phyloP scores from a whole-genome alignment of 2,888 invertebrate genomes.

The Agrochola lota region DNA sequence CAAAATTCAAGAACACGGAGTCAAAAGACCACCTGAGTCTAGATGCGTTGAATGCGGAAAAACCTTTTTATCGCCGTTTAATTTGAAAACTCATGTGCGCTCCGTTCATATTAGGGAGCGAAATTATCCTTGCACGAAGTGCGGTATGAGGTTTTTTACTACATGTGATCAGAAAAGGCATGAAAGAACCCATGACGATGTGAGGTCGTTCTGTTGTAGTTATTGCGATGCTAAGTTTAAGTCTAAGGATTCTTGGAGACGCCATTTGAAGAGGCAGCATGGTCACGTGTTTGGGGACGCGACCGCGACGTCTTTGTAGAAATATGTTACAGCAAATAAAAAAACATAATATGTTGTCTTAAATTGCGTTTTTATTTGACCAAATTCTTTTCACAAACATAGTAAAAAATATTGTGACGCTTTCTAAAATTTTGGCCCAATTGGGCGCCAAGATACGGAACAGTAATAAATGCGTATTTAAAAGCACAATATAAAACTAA shows the following conservation, averaged over 20 bases:
- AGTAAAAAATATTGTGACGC: too few species aligned
- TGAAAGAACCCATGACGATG: constrained; percentile 73
- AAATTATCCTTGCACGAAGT: constrained; percentile 70
- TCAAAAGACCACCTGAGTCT: constrained; percentile 52
- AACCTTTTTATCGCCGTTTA: constrained; percentile 65
- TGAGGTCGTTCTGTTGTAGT: constrained; percentile 71
- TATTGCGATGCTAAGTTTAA: constrained; percentile 75
- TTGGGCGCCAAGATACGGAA: neutral
- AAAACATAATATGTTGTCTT: neutral
- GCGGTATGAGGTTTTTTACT: constrained; percentile 76
- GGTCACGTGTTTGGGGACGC: constrained; percentile 45
- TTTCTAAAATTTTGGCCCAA: neutral
- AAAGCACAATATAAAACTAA: neutral
- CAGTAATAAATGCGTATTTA: neutral
- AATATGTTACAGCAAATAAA: neutral
- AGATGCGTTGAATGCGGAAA: constrained; percentile 75
- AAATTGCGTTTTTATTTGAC: constrained; percentile 9
- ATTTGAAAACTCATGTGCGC: constrained; percentile 72
- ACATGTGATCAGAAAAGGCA: constrained; percentile 73
- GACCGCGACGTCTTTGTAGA: neutral
- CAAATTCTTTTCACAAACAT: neutral
- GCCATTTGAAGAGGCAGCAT: constrained; percentile 76
- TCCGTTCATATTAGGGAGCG: constrained; percentile 74
- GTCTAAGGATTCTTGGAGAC: constrained; percentile 74
- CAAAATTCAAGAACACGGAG: constrained; percentile 72